phyloP scores from a whole-genome alignment of 2,888 invertebrate species.

The Magallana nippona region DNA sequence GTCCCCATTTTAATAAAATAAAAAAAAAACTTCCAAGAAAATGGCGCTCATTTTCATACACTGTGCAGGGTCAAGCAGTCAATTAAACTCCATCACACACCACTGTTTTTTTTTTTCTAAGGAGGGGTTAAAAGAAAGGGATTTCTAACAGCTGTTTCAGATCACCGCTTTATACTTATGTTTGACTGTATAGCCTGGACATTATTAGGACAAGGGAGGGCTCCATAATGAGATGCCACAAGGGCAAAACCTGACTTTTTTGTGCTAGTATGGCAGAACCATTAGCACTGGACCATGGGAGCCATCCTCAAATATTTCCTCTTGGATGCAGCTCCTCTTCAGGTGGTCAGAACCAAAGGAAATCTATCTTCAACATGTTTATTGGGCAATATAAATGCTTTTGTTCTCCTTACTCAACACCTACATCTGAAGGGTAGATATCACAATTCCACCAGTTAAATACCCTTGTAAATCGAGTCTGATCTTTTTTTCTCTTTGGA shows the following conservation, averaged over 20 bases:
- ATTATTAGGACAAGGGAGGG: conserved; percentile 24
- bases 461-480: not conserved
- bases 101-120: not conserved
- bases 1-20: conserved; percentile 10
- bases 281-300: conserved; percentile 17
- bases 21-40: not conserved
- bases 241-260: conserved; percentile 1
- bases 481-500: not conserved
- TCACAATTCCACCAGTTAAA: conserved; percentile 7
- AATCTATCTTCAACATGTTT: not conserved
- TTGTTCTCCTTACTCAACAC: not conserved
- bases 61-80: not conserved
- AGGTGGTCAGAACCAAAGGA: not conserved
- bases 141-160: conserved; percentile 14
- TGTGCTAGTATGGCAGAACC: conserved; percentile 26
- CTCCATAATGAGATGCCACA: not conserved
- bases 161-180: not conserved
- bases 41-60: conserved; percentile 6
- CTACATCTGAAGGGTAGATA: not conserved
- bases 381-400: not conserved
- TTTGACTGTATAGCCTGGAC: conserved; percentile 10
- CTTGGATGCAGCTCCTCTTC: not conserved
- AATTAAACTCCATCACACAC: not conserved
- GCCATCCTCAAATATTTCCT: not conserved
- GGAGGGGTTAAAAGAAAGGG: conserved; percentile 4